Evolutionary conservation across 2,113 vertebrate genomes (phyloP).

Genomic region (Egretta garzetta): DNA sequence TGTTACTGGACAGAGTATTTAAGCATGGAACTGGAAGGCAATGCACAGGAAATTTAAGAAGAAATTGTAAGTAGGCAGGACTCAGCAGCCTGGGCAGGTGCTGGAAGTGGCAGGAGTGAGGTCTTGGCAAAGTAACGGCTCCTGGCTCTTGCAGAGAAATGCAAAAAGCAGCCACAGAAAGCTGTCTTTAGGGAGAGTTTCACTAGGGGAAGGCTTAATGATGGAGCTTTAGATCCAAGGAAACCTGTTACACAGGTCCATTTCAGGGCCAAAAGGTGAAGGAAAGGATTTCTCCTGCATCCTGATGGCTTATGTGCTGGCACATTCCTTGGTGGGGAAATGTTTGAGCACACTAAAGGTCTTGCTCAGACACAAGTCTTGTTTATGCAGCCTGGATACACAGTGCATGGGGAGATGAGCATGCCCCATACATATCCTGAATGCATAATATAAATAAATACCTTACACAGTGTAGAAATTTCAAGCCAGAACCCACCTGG

Average conservation of each 20-base stretch:
- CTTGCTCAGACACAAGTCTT: neutral
- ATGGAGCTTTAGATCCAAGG: neutral
- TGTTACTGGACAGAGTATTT: neutral
- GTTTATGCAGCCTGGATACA: neutral
- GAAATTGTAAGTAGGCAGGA: neutral
- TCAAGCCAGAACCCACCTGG: neutral
- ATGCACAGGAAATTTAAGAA: neutral
- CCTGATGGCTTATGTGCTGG: neutral
- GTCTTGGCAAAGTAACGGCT: neutral
- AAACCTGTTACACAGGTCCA: neutral
- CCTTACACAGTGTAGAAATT: neutral
- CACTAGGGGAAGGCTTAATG: neutral
- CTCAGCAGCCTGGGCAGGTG: neutral
- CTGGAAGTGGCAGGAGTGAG: neutral
- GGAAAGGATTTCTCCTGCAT: neutral
- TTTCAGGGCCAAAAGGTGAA: neutral
- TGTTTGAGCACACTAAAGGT: neutral
- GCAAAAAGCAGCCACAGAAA: neutral
- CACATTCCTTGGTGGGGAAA: neutral
- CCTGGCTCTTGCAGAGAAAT: neutral
- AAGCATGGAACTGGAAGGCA: neutral
- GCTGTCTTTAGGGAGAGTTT: neutral
- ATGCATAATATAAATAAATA: neutral
- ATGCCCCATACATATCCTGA: neutral
- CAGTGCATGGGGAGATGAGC: neutral